Base-by-base conservation (phyloP, 2,113 vertebrate species). In the Centrocercus urophasianus region DNA sequence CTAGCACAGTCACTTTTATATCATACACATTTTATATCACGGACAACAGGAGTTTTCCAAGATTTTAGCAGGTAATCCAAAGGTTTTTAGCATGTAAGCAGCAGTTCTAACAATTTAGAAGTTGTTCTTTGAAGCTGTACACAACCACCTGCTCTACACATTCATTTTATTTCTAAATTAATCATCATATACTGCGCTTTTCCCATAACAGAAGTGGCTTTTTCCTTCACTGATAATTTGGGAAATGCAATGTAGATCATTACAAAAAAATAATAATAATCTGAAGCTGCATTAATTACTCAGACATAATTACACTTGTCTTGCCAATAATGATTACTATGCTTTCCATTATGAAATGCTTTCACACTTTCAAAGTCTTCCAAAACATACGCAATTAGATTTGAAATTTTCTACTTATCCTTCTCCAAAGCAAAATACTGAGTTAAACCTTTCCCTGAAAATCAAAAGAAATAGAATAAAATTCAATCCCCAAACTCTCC, bases 161-260 rank as follows among this genome's bases (percentile, higher is more conserved):
- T 18, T 85, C 11, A 13, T 24, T 83, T 92, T 32, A 87, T 71
- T 92, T 88, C 43, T 11, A 80, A 94, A 83, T 79, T 57, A 67
- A 90, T 52, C 36, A 65, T 56, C 81, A 88, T 17, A 28, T 32
- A 60, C 14, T 45, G 18, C 32, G 81, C 80, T 81, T 95, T 88
- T 88, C 50, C 60, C 73, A 50, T 83, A 83, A 83, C 30, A 84
- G 76, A 77, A 94, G 64, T 50, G 76, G 34, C 15, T 96, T 96
- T 90, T 93, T 30, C 27, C 50, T 92, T 40, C 36, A 18, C 56
- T 90, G 48, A 67, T 56, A 47, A 64, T 74, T 67, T 67, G 22
- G 86, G 20, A 81, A 91, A 79, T 45, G 64, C n/a, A 88, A 56
- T 36, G n/a, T 69, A 94, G 61, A 67, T 48, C 59, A 92, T 34